These are phyloP conservation scores for Notodonta ziczac DNA, from an alignment of 2,888 invertebrate species.

Conservation along the genomic window DNA sequence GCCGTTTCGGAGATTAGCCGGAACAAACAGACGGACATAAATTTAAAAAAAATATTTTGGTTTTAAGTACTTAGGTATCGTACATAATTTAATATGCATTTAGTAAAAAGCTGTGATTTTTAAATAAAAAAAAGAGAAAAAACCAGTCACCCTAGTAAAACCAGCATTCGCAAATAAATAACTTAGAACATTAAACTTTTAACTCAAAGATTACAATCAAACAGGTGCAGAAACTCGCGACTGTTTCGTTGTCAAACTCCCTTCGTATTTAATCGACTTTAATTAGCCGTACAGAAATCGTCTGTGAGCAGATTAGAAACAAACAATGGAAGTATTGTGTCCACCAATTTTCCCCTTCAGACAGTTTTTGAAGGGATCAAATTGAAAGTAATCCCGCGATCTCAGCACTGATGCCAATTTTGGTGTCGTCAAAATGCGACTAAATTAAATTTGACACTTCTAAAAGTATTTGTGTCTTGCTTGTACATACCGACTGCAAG, in stretches of 20 bases:
- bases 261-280: constrained; percentile 32
- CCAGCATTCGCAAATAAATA: too few relatives aligned
- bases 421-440: too few relatives aligned
- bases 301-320: constrained; percentile 37
- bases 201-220: constrained; percentile 22
- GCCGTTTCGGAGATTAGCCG: too few relatives aligned
- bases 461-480: too few relatives aligned
- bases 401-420: constrained; percentile 3
- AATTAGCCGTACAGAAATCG: constrained; percentile 35
- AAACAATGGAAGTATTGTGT: constrained; percentile 36
- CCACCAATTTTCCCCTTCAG: constrained; percentile 24
- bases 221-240: constrained; percentile 16
- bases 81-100: too few relatives aligned
- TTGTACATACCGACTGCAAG: too few relatives aligned
- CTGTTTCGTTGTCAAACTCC: constrained; percentile 14
- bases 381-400: constrained; percentile 36
- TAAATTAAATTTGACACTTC: background rate
- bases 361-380: constrained; percentile 38
- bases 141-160: too few relatives aligned
- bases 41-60: too few relatives aligned
- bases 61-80: too few relatives aligned
- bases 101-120: too few relatives aligned
- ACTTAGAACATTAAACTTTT: background rate
- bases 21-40: too few relatives aligned
- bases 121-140: too few relatives aligned